Evolutionary conservation across 2,113 vertebrate genomes (phyloP), one percentile per base, ranked within the genome.

Genomic region (Pagrus major): DNA sequence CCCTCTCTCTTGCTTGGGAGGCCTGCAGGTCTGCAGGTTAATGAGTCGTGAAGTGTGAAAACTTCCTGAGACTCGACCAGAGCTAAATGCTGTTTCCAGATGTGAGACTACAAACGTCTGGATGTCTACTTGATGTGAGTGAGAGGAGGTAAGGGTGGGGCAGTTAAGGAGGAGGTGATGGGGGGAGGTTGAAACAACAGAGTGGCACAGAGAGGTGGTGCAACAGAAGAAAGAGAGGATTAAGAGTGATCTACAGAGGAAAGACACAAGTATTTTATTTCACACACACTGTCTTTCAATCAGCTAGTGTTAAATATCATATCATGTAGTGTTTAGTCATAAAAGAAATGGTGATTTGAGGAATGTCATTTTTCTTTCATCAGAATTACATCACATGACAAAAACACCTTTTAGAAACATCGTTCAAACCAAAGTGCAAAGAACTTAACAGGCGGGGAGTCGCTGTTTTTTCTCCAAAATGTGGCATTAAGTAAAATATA

Each of bases 11-110:
- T 81, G 74, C 81, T 66, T 44, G 80, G 78, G 88, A 90, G 89
- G 85, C 87, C 89, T 84, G 78, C 76, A 86, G 85, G 80, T 87
- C 89, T 88, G 87, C 79, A 80, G 90, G 89, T 96, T 97, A 98
- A 98, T 97, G 97, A 96, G 95, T 96, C 95, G 94, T 97, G 96
- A 96, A 96, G 96, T 97, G 96, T 97, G 96, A 97, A 97, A 96
- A 96, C 96, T 97, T 98, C 96, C 97, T 94, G 95, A 95, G 93
- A 88, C 37, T 73, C 74, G 88, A 86, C 90, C 85, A 18, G 86
- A 89, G 91, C 88, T 92, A 96, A 95, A 96, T 93, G 94, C 94
- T 74, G 89, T 96, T 96, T 96, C 96, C 96, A 97, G 96, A 97
- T 97, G 97, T 96, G 91, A 39, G 52, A 69, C 71, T 31, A 63